Evolutionary conservation across 2,888 invertebrate genomes (phyloP).

Genomic region (Lasioglossum morio): DNA sequence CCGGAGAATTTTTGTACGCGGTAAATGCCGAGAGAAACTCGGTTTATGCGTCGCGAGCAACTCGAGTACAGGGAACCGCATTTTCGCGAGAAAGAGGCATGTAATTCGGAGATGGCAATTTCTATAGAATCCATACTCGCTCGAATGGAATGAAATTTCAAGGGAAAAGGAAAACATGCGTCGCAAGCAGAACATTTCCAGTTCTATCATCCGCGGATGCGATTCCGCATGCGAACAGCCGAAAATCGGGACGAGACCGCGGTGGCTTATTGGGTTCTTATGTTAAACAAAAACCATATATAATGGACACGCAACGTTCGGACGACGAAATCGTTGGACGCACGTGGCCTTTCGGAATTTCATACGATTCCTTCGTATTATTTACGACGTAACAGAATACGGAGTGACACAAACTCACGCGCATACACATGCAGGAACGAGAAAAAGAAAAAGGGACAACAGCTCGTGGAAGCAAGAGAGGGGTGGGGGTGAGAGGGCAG

Average conservation of each 20-base stretch:
- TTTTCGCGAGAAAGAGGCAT: background rate
- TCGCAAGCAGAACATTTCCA: slow-evolving; percentile 8
- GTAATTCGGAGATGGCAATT: background rate
- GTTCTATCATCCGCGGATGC: background rate
- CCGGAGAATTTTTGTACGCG: background rate
- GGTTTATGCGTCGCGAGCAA: background rate
- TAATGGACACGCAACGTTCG: slow-evolving; percentile 73
- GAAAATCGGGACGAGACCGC: background rate
- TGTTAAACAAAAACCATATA: slow-evolving; percentile 77
- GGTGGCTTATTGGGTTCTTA: slow-evolving; percentile 74
- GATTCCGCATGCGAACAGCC: slow-evolving; percentile 15
- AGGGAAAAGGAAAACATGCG: slow-evolving; percentile 20
- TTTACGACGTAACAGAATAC: slow-evolving; percentile 41
- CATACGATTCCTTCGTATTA: slow-evolving; percentile 45
- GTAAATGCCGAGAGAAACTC: background rate
- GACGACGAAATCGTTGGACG: slow-evolving; percentile 75
- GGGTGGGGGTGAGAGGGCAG: background rate
- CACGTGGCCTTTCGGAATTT: slow-evolving; percentile 69
- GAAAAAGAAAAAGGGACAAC: slow-evolving; percentile 22
- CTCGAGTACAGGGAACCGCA: background rate
- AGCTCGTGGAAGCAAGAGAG: background rate
- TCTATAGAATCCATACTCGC: background rate
- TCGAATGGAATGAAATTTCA: slow-evolving; percentile 31
- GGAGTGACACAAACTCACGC: background rate
- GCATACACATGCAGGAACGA: background rate